Base-by-base conservation (phyloP, 2,113 vertebrate species). In the Malurus alboscapulatus region DNA sequence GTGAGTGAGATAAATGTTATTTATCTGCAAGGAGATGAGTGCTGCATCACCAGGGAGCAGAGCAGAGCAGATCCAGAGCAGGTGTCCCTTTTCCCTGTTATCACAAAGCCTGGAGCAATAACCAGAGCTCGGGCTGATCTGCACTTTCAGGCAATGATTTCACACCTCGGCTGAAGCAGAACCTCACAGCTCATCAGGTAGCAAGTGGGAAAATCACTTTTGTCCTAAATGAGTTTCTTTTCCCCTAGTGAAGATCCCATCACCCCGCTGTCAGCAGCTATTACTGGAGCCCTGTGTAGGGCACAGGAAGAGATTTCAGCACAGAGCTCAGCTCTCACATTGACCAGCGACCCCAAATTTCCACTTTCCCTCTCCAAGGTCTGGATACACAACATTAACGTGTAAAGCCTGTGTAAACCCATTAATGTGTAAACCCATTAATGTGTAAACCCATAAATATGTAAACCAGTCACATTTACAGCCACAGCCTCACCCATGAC, bases 101-200 rank as follows among this genome's bases (percentile, higher is more conserved):
- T 42, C 78, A 72, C 1, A 77, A 53, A 62, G 45, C 40, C 87
- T 75, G 45, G 8, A 73, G 93, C 15, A 72, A 83, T 91, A 86
- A 53, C 4, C 69, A 91, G 84, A 95, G 68, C 68, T 63, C 47
- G 40, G 58, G 5, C 81, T 81, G 77, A 92, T 77, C 87, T 86
- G 53, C 27, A 71, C 25, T 21, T 95, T 42, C 77, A 58, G 67
- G 59, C 20, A 77, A 58, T 63, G 45, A 92, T 75, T 94, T 72
- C 80, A 82, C 59, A 86, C 30, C 34, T 81, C 25, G 14, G 69
- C 63, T 74, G 77, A 74, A 48, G 55, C 44, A 79, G 24, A 89
- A 47, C 79, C 71, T 78, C 58, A 89, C 74, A 92, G 79, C 50
- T 91, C 73, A 86, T 88, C 92, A 80, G 72, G 75, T 54, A 76